A percentile compares a stretch with the other conserved stretches of the same genome.
These are phyloP conservation scores for Heterohyrax brucei DNA, from an alignment of 2,797 vertebrate genomes.

Conservation along the genomic window DNA sequence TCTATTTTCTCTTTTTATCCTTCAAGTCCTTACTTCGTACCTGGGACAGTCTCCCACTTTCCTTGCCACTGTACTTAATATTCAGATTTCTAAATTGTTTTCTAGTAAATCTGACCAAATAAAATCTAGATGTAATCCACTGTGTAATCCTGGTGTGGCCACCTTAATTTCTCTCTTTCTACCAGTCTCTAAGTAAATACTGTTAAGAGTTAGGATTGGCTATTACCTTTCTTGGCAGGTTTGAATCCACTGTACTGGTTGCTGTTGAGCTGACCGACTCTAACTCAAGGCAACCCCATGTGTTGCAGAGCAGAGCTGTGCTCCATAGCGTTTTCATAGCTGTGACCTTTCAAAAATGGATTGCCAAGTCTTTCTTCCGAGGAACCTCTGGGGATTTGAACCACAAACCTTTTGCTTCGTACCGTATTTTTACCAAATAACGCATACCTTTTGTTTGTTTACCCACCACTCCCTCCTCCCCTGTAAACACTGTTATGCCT, in stretches of 20 bases:
- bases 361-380: not conserved
- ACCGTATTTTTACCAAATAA: too few species aligned
- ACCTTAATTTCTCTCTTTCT: not conserved
- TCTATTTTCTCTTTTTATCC: not conserved
- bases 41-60: not conserved
- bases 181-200: not conserved
- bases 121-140: not conserved
- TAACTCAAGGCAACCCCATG: not conserved
- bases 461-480: too few species aligned
- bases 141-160: not conserved
- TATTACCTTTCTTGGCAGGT: not conserved
- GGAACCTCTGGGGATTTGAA: not conserved
- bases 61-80: not conserved
- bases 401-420: not conserved
- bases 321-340: not conserved
- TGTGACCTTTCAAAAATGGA: not conserved
- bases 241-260: not conserved
- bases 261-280: not conserved
- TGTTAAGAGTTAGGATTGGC: conserved; percentile 5
- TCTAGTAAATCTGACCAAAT: not conserved
- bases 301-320: not conserved
- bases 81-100: conserved; percentile 29
- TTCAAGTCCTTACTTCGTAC: not conserved
- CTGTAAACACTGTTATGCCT: too few species aligned
- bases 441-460: too few species aligned